Base-by-base conservation (phyloP, 2,113 vertebrate genomes). In the Cryptotis parvus region DNA sequence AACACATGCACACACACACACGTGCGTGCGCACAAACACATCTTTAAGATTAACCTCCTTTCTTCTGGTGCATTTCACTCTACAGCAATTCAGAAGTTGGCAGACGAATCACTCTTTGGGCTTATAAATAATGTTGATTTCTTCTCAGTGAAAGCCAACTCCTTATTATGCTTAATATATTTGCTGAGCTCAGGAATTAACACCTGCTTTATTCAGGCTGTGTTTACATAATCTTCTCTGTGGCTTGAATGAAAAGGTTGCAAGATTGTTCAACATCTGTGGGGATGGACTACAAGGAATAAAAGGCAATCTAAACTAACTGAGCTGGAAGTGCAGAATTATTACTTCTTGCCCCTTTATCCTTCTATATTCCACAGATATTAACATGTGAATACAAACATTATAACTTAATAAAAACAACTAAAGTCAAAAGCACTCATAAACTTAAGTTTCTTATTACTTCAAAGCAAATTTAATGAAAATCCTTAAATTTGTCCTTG, bases 161-260 rank as follows among this genome's bases (percentile, higher is more conserved):
- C 31, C 33, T 90, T 77, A 66, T 87, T 84, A 33, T 84, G 74
- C 27, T 37, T 75, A 84, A 93, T 45, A 8, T 69, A 86, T 79
- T 85, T 93, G 33, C 68, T 81, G 69, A 95, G 26, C 61, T 90
- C 52, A 81, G 75, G 72, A 94, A 88, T 82, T 75, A 93, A 85
- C 49, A 94, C 43, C 43, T 82, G 37, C 75, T 87, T 95, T 90
- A 89, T 81, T 83, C 70, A 88, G 66, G 61, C 41, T 68, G 29
- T 83, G 58, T 45, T 92, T 91, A 89, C 9, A 63, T 63, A 79
- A 82, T 27, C 78, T 87, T 74, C 16, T 82, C 39, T 74, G 61
- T 96, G 22, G 33, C 90, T 96, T 69, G 43, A 73, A 74, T 37
- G 73, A 86, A 96, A 94, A 92, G 11, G 16, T 63, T 95, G 82